Conservation (phyloP, 1,140 invertebrate genomes). For the Lordiphosa clarofinis region DNA sequence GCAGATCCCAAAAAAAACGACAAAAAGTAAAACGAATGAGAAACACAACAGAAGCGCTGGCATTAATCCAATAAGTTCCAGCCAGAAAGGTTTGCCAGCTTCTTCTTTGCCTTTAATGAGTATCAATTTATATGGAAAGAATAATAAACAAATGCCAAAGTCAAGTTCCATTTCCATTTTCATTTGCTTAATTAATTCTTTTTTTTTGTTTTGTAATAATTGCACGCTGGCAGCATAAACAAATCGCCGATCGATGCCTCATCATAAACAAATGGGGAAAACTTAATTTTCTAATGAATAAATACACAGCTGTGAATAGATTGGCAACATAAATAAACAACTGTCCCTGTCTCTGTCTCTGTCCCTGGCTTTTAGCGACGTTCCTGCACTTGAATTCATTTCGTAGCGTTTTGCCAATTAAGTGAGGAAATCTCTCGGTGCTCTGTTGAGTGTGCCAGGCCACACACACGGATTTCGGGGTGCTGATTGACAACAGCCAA, state of each 20-base stretch:
- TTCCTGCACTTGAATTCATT: conserved; percentile 60
- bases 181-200: conserved; percentile 34
- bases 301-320: conserved; percentile 63
- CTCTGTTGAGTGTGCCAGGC: conserved; percentile 40
- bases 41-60: conserved; percentile 30
- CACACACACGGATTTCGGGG: conserved; percentile 38
- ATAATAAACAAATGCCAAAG: conserved; percentile 23
- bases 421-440: conserved; percentile 59
- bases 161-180: conserved; percentile 3
- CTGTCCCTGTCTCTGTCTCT: neutral
- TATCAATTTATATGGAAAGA: conserved; percentile 37
- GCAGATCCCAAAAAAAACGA: conserved; percentile 4
- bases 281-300: conserved; percentile 60
- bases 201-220: conserved; percentile 12
- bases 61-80: conserved; percentile 54
- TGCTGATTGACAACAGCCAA: conserved; percentile 50
- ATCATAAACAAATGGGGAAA: conserved; percentile 56
- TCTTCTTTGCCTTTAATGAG: conserved; percentile 37
- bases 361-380: conserved; percentile 28
- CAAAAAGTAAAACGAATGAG: conserved; percentile 2
- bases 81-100: conserved; percentile 21
- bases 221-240: conserved; percentile 3
- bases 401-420: conserved; percentile 51
- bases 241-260: conserved; percentile 20
- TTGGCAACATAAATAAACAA: conserved; percentile 74